A percentile compares a stretch with the other conserved stretches of the same genome.
Conservation (phyloP, 2,113 vertebrate genomes). For the Chloroceryle aenea region DNA sequence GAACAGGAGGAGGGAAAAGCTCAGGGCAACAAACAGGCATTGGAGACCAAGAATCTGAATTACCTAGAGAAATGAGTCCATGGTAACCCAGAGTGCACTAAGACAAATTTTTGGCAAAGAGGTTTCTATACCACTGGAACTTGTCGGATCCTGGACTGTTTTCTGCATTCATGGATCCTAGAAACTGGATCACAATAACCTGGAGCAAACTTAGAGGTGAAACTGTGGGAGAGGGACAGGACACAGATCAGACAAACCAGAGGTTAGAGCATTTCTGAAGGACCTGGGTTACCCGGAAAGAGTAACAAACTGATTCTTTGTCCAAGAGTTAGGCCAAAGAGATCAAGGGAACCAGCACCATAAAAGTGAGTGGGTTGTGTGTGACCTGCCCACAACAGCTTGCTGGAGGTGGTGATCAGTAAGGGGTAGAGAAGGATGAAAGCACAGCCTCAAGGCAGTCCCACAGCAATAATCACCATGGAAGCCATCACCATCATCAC, state of each 20-base stretch:
- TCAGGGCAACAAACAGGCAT: not conserved
- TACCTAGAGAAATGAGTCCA: not conserved
- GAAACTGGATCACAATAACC: not conserved
- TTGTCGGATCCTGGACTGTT: not conserved
- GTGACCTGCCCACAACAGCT: fast-evolving
- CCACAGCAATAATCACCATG: not conserved
- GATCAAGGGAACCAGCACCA: not conserved
- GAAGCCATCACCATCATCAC: not conserved
- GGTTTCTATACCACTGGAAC: not conserved
- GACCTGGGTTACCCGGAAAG: not conserved
- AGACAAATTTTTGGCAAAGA: not conserved
- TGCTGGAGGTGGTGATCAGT: not conserved
- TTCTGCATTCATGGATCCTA: not conserved
- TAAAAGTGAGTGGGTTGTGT: not conserved
- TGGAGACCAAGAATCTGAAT: not conserved
- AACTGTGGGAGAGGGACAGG: not conserved
- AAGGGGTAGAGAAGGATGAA: not conserved
- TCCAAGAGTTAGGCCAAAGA: not conserved
- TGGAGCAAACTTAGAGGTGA: not conserved
- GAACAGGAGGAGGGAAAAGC: not conserved
- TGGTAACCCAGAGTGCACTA: fast-evolving
- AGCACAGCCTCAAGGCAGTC: not conserved
- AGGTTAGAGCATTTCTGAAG: not conserved
- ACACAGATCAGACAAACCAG: not conserved
- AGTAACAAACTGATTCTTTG: not conserved